Percentiles rank a stretch among this genome's conserved stretches.
These are phyloP conservation scores for Morpho achilles DNA, from an alignment of 2,888 invertebrate genomes.

Conservation along the genomic window DNA sequence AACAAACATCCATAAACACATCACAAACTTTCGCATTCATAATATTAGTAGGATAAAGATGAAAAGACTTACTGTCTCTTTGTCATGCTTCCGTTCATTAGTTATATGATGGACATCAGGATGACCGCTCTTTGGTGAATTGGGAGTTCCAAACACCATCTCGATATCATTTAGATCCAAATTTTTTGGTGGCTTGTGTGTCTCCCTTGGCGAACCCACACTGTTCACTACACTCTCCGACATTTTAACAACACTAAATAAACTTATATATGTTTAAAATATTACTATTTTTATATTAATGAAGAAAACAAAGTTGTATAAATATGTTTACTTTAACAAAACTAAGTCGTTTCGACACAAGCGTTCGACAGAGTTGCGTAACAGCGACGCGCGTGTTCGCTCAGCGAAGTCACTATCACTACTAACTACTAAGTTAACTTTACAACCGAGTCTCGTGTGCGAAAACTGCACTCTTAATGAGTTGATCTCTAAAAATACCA, in stretches of 20 bases:
- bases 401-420: slow-evolving; percentile 5
- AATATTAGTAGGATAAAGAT: too few relatives aligned
- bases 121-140: slow-evolving; percentile 32
- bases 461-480: slow-evolving; percentile 35
- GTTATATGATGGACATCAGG: slow-evolving; percentile 38
- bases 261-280: too few relatives aligned
- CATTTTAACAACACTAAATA: slow-evolving; percentile 17
- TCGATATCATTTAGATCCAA: slow-evolving; percentile 48
- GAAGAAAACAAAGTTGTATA: background rate
- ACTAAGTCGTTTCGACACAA: background rate
- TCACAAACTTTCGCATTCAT: too few relatives aligned
- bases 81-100: slow-evolving; percentile 38
- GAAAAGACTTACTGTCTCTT: slow-evolving; percentile 31
- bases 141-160: slow-evolving; percentile 53
- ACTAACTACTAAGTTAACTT: slow-evolving; percentile 20
- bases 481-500: slow-evolving; percentile 46
- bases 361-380: slow-evolving; percentile 1
- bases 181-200: slow-evolving; percentile 34
- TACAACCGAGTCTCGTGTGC: slow-evolving; percentile 3
- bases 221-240: slow-evolving; percentile 18
- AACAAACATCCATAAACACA: too few relatives aligned
- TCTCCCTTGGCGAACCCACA: slow-evolving; percentile 15
- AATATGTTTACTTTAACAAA: background rate
- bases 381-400: slow-evolving; percentile 12
- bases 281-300: background rate